These are phyloP conservation scores for Hylia prasina DNA, from an alignment of 2,113 vertebrate genomes.

Conservation along the genomic window DNA sequence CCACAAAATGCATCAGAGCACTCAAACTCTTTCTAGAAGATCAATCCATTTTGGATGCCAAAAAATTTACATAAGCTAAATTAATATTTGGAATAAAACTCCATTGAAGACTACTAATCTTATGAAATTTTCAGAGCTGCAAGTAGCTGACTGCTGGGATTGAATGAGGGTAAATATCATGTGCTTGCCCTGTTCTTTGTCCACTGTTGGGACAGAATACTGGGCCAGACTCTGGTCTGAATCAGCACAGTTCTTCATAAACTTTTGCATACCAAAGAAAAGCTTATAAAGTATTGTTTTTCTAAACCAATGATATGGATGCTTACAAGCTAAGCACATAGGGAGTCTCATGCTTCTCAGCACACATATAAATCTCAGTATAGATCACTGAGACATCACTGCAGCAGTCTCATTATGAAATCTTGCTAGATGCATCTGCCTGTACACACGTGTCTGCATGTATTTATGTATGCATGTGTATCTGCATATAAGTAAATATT, in stretches of 20 bases:
- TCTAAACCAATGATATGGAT: background rate
- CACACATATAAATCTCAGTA: rapidly evolving
- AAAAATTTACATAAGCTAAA: background rate
- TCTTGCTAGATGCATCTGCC: background rate
- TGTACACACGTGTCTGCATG: no score
- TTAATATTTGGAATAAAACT: background rate
- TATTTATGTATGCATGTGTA: no score
- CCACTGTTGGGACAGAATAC: background rate
- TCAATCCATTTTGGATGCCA: background rate
- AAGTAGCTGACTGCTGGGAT: background rate
- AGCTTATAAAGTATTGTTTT: background rate
- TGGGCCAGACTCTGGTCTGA: background rate
- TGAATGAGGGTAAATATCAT: background rate
- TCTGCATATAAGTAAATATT: background rate
- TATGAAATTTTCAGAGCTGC: background rate
- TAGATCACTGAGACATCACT: background rate
- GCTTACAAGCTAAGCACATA: background rate
- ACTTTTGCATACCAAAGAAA: background rate
- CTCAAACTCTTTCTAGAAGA: background rate
- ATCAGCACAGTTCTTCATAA: background rate
- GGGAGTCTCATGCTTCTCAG: background rate
- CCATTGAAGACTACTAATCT: background rate
- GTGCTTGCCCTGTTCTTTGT: background rate
- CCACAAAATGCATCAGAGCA: background rate
- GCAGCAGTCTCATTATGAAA: background rate